Conservation (phyloP, 2,113 vertebrate species). For the Gymnarchus niloticus region DNA sequence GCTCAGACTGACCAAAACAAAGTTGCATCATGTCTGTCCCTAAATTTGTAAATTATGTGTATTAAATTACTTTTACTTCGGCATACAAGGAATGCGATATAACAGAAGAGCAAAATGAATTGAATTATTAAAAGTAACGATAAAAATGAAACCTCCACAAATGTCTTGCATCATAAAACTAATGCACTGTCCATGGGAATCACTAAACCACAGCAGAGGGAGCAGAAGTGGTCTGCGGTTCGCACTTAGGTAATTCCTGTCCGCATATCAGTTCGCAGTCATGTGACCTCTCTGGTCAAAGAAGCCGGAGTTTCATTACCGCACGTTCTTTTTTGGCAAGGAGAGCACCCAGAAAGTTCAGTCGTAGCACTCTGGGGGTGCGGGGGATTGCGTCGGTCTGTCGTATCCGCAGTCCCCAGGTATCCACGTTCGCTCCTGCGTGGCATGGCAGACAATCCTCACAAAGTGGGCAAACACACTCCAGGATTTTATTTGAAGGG, state of each 20-base stretch:
- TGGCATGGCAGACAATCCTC: constrained; percentile 49
- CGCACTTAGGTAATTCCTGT: not conserved
- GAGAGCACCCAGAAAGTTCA: not conserved
- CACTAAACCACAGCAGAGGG: not conserved
- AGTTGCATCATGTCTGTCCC: not conserved
- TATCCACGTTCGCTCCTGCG: not conserved
- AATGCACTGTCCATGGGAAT: not conserved
- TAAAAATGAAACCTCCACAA: not conserved
- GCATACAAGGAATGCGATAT: too few species aligned
- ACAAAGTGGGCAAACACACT: constrained; percentile 55
- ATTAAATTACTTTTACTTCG: not conserved
- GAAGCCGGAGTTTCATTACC: not conserved
- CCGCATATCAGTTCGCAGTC: not conserved
- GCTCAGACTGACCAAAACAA: not conserved
- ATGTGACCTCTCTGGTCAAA: not conserved
- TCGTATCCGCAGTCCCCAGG: not conserved
- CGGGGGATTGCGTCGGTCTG: too few species aligned
- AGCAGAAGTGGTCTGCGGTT: not conserved
- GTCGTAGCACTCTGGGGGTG: too few species aligned
- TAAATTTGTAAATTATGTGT: not conserved
- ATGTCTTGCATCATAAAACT: not conserved
- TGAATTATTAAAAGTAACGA: not conserved
- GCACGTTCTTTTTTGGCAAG: too few species aligned
- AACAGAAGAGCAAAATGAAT: too few species aligned
- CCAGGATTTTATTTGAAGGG: constrained; percentile 67